Base-by-base conservation (phyloP, 2,888 invertebrate species). In the Amiota mariae region DNA sequence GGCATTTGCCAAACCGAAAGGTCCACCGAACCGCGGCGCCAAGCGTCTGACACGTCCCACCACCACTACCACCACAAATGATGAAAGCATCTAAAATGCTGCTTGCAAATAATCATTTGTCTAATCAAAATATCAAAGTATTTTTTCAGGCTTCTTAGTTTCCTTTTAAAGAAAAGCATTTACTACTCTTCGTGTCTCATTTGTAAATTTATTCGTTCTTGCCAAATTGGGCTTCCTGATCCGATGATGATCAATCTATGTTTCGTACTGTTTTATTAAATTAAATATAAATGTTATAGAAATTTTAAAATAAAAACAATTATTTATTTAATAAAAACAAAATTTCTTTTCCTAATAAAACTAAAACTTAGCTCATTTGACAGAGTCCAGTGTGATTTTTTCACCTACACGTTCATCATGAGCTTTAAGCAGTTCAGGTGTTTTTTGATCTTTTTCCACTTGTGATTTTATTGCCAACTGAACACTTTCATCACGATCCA, bases 1-100 rank as follows among this genome's bases (percentile, higher is more conserved):
- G 18, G 96, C 97, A 84, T 99, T 99, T 91, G 96, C 97, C 76
- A 98, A 98, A 90, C 99, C 99, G 1, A 98, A 97, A 90, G 98
- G 98, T 10, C 99, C 98, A 56, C 96, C 97, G 8, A 95, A 95
- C 87, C 92, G 98, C 83, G 98, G 98, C 57, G 97, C 97, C 0
- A 96, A 96, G 89, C 92, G 98, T 77, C 92, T 98, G 83, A 97
- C 96, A 68, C 96, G 95, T 89, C 82, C 83, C 76, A 73, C 82
- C 78, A 24, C 9, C 36, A 36, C 83, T 76, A 73, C 82, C 78
- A 56, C 83, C 76, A 73, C 82, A 77, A 56, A 75, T 74, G 85
- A 85, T 71, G 83, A 80, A 86, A 18, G 59, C 20, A 20, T 59
- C 12, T 51, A 51, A 51, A 51, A 51, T 51, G 54, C 36, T 51